Conservation (phyloP, 2,797 vertebrate genomes). For the Sebastes hopkinsi region DNA sequence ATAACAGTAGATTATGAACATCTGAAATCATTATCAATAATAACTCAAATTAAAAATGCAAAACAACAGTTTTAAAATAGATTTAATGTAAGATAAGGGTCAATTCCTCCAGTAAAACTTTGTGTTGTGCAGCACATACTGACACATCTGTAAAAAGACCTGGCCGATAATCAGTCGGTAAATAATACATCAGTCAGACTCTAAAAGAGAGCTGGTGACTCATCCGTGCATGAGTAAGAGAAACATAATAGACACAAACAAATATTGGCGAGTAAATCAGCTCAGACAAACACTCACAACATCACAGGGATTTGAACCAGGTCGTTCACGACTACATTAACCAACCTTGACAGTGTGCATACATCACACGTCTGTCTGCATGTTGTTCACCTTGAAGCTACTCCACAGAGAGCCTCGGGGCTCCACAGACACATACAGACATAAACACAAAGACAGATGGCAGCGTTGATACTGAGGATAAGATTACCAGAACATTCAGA, state of each 20-base stretch:
- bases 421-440: neutral
- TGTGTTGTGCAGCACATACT: neutral
- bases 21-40: neutral
- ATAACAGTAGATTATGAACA: neutral
- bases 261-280: neutral
- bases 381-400: neutral
- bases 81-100: neutral
- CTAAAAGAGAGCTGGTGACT: neutral
- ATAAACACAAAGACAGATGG: constrained; percentile 3
- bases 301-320: neutral
- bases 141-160: neutral
- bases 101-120: neutral
- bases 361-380: neutral
- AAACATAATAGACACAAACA: neutral
- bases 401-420: neutral
- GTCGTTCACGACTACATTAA: neutral
- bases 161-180: no score
- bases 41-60: neutral
- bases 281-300: neutral
- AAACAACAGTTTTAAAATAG: neutral
- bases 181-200: neutral
- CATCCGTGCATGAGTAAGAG: neutral
- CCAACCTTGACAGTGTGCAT: neutral
- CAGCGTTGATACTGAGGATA: neutral
- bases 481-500: constrained; percentile 11